Evolutionary conservation across 2,797 vertebrate species (phyloP).

Genomic region (Sphaeramia orbicularis): DNA sequence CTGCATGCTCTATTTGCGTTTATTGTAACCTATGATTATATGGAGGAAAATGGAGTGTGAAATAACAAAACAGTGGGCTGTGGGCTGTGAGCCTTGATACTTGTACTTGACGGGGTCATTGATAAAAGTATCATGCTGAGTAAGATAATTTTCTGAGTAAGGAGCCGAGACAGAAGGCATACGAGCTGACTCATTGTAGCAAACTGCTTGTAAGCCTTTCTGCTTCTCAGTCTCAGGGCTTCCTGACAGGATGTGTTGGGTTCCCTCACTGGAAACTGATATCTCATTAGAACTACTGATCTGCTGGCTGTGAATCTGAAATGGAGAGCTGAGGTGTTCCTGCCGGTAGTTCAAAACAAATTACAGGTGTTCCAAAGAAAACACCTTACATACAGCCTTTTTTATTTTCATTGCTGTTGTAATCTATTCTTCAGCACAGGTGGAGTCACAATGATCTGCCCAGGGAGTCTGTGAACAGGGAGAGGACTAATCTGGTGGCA

Average conservation of each 20-base stretch:
- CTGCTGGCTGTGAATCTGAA: conserved; percentile 32
- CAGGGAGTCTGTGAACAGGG: background rate
- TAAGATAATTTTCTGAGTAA: conserved; percentile 23
- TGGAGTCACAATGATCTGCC: background rate
- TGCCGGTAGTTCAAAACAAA: conserved; percentile 32
- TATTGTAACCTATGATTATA: conserved; percentile 10
- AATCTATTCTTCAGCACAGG: conserved; percentile 1
- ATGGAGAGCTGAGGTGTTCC: conserved; percentile 32
- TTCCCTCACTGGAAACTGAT: conserved; percentile 57
- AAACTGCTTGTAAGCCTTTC: conserved; percentile 20
- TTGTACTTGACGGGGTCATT: conserved; percentile 14
- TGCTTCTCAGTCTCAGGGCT: conserved; percentile 29
- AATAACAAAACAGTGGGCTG: no score
- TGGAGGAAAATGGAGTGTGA: background rate
- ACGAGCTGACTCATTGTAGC: conserved; percentile 35
- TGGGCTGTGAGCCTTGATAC: background rate
- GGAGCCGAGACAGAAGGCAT: background rate
- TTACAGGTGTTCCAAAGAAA: conserved; percentile 21
- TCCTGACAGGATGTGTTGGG: conserved; percentile 61
- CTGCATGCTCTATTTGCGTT: background rate
- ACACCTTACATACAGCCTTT: conserved; percentile 8
- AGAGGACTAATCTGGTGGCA: conserved; percentile 17
- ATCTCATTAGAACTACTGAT: conserved; percentile 59
- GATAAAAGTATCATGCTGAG: conserved; percentile 16
- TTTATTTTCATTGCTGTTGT: conserved; percentile 11